Evolutionary conservation across 2,888 invertebrate species (phyloP).

Genomic region (Heliconius ismenius): DNA sequence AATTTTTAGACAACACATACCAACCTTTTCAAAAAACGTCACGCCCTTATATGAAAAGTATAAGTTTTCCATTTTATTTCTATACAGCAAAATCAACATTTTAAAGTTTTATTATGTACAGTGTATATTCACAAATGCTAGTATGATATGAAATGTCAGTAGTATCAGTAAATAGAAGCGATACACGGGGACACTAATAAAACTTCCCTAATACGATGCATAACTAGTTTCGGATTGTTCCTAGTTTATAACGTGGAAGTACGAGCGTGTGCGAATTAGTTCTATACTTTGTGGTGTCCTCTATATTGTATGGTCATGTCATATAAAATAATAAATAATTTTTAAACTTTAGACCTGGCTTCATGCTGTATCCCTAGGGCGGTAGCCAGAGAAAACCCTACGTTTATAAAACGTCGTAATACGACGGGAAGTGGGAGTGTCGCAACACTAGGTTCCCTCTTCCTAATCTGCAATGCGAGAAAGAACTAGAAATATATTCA

Average conservation of each 20-base stretch:
- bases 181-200: slow-evolving; percentile 39
- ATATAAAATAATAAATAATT: not conserved
- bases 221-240: slow-evolving; percentile 43
- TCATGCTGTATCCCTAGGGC: no score
- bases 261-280: slow-evolving; percentile 21
- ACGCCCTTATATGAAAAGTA: not conserved
- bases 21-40: not conserved
- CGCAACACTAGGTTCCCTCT: no score
- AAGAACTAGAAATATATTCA: no score
- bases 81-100: not conserved
- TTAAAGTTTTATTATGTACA: not conserved
- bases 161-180: slow-evolving; percentile 20
- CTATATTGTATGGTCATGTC: not conserved
- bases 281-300: slow-evolving; percentile 27
- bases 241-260: slow-evolving; percentile 35
- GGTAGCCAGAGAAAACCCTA: no score
- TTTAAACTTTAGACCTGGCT: no score
- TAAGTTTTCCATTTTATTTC: not conserved
- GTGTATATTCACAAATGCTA: not conserved
- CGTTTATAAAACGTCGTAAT: no score
- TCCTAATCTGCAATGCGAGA: no score
- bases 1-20: not conserved
- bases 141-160: slow-evolving; percentile 23
- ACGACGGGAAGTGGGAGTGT: no score
- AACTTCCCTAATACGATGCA: slow-evolving; percentile 44